Evolutionary conservation across 2,113 vertebrate species (phyloP).

Genomic region (Crocuta crocuta): DNA sequence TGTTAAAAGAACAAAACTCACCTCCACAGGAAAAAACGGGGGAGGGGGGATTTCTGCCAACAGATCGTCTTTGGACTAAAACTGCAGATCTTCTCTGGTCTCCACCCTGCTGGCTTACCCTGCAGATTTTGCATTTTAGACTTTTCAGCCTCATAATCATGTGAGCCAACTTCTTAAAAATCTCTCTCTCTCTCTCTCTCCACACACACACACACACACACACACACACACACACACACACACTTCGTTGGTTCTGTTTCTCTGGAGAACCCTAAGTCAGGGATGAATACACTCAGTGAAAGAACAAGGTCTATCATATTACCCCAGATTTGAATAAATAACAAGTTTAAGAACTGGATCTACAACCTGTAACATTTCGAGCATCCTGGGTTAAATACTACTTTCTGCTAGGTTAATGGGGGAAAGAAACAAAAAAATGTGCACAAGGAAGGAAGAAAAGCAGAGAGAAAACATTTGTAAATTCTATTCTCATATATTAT

Average conservation of each 20-base stretch:
- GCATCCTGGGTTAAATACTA: neutral
- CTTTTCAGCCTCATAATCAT: neutral
- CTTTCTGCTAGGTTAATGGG: neutral
- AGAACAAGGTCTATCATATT: neutral
- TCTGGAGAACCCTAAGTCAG: neutral
- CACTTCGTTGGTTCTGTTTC: neutral
- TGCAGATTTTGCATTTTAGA: neutral
- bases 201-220: neutral
- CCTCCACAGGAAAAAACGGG: neutral
- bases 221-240: neutral
- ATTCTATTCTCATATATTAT: neutral
- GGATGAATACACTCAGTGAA: neutral
- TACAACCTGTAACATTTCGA: neutral
- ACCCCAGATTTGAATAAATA: neutral
- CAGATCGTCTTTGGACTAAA: neutral
- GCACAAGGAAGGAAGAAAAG: neutral
- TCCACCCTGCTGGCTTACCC: neutral
- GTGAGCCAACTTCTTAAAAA: neutral
- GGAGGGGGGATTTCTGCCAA: neutral
- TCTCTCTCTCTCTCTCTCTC: neutral
- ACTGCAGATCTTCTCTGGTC: neutral
- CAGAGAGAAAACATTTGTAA: neutral
- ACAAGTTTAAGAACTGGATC: neutral
- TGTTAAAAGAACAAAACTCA: neutral
- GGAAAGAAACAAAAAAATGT: neutral